phyloP scores from a whole-genome alignment of 2,113 vertebrate species.

The Brevimyrus niger region DNA sequence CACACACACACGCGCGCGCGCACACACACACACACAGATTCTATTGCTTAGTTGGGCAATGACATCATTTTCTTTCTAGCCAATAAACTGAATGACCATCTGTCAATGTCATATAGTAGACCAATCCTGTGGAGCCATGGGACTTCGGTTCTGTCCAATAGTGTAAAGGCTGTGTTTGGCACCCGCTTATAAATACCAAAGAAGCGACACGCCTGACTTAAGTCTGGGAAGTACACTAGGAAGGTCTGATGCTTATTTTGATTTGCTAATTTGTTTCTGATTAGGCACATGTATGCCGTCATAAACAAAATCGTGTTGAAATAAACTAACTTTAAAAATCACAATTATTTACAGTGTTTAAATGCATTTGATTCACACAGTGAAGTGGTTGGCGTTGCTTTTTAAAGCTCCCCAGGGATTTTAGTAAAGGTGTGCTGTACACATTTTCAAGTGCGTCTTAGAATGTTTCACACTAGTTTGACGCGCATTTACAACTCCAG shows the following conservation, averaged over 20 bases:
- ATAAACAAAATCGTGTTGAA: neutral
- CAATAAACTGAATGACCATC: conserved; percentile 35
- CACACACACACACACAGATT: neutral
- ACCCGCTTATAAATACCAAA: conserved; percentile 26
- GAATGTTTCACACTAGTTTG: neutral
- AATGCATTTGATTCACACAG: neutral
- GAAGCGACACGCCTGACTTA: neutral
- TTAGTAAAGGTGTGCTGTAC: neutral
- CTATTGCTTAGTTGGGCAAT: neutral
- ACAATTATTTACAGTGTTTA: neutral
- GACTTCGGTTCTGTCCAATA: conserved; percentile 35
- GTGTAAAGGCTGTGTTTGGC: neutral
- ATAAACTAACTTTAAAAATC: neutral
- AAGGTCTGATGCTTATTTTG: neutral
- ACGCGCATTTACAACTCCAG: neutral
- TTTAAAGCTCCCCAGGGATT: neutral
- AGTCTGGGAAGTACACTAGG: neutral
- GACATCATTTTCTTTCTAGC: conserved; percentile 33
- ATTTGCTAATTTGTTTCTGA: neutral
- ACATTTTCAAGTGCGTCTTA: neutral
- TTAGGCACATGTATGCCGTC: neutral
- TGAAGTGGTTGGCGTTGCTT: neutral
- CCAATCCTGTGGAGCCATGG: conserved; percentile 34
- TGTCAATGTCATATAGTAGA: conserved; percentile 37
- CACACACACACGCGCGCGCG: neutral